Base-by-base conservation (phyloP, 2,113 vertebrate species). In the Cygnus buccinator region DNA sequence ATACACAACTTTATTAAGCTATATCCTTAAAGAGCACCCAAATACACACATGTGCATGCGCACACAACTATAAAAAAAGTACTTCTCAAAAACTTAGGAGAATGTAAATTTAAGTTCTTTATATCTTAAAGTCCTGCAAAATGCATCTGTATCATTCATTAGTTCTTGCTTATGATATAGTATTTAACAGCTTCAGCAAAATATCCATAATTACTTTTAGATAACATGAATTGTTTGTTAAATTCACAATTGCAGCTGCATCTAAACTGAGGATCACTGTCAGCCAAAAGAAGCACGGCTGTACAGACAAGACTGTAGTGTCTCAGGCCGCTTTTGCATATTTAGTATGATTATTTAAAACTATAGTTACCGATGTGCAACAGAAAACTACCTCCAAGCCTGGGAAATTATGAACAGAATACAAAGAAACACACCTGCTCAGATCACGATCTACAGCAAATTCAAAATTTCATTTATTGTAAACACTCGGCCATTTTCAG, bases 201-300 rank as follows among this genome's bases (percentile, higher is more conserved):
- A 79, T 26, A 77, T 11, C 57, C 0, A 0, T 26, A 65, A 87
- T 18, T 84, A 70, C 28, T 70, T 77, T 63, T 83, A 82, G 84
- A 41, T 20, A 67, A 78, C 4, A 10, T 6, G 0, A 70, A 35
- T 21, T 0, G 11, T 14, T 29, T 39, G 76, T 29, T 0, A 7
- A 85, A 77, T 74, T 88, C 72, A 71, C 43, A 67, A 52, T 26
- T 63, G 50, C 55, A 74, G 43, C 35, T 25, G 6, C 28, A 58
- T 39, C n/a, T 74, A 75, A 78, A 87, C 25, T 63, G 61, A 78
- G 16, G 46, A 74, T 28, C 43, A 39, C 3, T 23, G 5, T 71
- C 65, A 91, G 48, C 35, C 26, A 48, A 0, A 2, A 87, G 52
- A 80, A 89, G 11, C 10, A 52, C 1, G 61, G 15, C 3, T 55